A percentile compares a stretch with the other conserved stretches of the same genome.
phyloP scores from a whole-genome alignment of 2,888 invertebrate species.

The Onthophagus sagittarius region DNA sequence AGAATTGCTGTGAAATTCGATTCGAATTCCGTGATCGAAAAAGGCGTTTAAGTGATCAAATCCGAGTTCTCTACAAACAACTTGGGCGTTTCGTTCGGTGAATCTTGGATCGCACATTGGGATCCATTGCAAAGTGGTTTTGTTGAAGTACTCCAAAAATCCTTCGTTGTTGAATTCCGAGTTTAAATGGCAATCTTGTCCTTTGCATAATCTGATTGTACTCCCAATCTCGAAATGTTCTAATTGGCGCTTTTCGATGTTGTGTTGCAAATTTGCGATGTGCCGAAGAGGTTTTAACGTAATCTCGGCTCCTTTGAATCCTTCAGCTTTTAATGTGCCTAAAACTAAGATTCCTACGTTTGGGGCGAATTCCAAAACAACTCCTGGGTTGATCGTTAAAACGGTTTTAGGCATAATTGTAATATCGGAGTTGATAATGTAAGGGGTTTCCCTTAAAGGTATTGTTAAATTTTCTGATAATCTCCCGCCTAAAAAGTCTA shows the following conservation, averaged over 20 bases:
- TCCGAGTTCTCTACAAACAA: conserved; percentile 91
- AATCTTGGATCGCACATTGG: conserved; percentile 94
- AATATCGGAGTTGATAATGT: conserved; percentile 80
- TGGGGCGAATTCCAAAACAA: conserved; percentile 88
- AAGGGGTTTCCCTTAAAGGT: conserved; percentile 64
- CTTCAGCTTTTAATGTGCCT: conserved; percentile 82
- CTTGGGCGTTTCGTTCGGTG: conserved; percentile 94
- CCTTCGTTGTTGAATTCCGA: conserved; percentile 65
- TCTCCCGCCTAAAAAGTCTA: conserved; percentile 74
- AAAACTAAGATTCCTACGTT: conserved; percentile 94
- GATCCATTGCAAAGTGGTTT: conserved; percentile 93
- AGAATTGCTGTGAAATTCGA: conserved; percentile 86
- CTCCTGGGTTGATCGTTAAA: conserved; percentile 82
- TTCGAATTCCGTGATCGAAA: conserved; percentile 78
- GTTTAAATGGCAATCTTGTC: conserved; percentile 62
- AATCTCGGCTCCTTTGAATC: conserved; percentile 71
- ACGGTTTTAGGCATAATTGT: conserved; percentile 95
- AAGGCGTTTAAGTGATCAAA: conserved; percentile 85
- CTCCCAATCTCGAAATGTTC: conserved; percentile 57
- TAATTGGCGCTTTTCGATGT: conserved; percentile 52
- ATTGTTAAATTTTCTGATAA: conserved; percentile 65
- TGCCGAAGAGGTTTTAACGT: conserved; percentile 65
- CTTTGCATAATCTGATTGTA: conserved; percentile 75
- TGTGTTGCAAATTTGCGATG: conserved; percentile 37
- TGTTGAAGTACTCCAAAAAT: conserved; percentile 92